phyloP scores from a whole-genome alignment of 2,113 vertebrate species.

The Brachyhypopomus gauderio region DNA sequence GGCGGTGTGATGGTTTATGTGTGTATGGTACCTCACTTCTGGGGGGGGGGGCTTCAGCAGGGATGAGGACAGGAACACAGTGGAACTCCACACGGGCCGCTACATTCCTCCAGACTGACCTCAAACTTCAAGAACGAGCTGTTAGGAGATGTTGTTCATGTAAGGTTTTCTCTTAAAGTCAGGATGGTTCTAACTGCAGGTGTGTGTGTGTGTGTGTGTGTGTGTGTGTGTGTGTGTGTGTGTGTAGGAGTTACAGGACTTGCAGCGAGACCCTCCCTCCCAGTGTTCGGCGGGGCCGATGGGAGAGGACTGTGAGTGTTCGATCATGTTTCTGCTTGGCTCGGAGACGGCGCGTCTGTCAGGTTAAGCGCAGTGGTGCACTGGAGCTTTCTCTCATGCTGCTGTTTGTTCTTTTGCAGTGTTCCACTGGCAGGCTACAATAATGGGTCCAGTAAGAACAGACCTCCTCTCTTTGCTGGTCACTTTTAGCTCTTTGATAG shows the following conservation, averaged over 20 bases:
- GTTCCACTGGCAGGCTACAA: conserved; percentile 57
- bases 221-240: conserved; percentile 11
- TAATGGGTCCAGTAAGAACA: conserved; percentile 54
- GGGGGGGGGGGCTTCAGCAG: background rate
- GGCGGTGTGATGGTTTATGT: too few relatives aligned
- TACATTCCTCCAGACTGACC: background rate
- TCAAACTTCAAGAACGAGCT: background rate
- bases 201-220: background rate
- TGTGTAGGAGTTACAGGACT: conserved; percentile 54
- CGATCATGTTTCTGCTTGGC: background rate
- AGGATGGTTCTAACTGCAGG: background rate
- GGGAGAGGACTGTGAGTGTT: conserved; percentile 53
- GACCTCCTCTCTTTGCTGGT: background rate
- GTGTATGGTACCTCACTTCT: too few relatives aligned
- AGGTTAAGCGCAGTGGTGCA: background rate
- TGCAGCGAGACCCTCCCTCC: conserved; percentile 55
- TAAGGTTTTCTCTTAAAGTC: background rate
- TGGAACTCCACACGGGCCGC: background rate
- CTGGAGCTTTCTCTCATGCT: background rate
- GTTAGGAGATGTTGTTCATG: background rate
- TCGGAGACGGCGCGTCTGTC: background rate
- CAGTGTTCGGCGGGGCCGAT: conserved; percentile 55
- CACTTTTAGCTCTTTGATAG: background rate
- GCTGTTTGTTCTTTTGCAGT: conserved; percentile 36
- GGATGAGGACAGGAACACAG: background rate